Percentiles rank a stretch among this genome's conserved stretches.
Conservation (phyloP, 2,113 vertebrate genomes). For the Meleagris gallopavo region DNA sequence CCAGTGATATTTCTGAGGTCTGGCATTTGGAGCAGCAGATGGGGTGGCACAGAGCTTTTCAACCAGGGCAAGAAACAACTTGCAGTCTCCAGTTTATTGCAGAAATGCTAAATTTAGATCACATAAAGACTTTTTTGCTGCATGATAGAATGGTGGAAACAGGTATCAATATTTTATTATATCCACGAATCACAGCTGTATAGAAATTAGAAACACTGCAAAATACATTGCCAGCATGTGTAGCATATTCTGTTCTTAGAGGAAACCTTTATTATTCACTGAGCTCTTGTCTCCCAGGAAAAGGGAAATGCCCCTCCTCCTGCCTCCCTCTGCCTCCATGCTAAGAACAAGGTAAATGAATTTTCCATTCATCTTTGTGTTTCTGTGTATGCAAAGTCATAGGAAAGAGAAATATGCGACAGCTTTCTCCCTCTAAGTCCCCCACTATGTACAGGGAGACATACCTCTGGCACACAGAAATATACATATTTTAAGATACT, state of each 20-base stretch:
- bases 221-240: neutral
- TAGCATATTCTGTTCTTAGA: neutral
- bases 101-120: conserved; percentile 69
- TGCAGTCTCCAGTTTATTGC: neutral
- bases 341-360: neutral
- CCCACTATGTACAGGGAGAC: neutral
- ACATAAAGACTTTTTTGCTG: conserved; percentile 32
- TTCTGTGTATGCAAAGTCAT: neutral
- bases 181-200: conserved; percentile 49
- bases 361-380: neutral
- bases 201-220: conserved; percentile 52
- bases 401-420: neutral
- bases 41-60: conserved; percentile 25
- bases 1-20: conserved; percentile 4
- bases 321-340: neutral
- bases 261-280: neutral
- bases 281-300: neutral
- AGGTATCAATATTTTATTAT: conserved; percentile 73
- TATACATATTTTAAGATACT: neutral
- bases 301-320: neutral
- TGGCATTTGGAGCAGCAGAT: conserved; percentile 66
- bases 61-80: conserved; percentile 14
- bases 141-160: conserved; percentile 3
- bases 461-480: neutral
- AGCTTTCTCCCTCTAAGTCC: neutral